phyloP scores from a whole-genome alignment of 1,140 invertebrate genomes.

The Nasonia giraulti region DNA sequence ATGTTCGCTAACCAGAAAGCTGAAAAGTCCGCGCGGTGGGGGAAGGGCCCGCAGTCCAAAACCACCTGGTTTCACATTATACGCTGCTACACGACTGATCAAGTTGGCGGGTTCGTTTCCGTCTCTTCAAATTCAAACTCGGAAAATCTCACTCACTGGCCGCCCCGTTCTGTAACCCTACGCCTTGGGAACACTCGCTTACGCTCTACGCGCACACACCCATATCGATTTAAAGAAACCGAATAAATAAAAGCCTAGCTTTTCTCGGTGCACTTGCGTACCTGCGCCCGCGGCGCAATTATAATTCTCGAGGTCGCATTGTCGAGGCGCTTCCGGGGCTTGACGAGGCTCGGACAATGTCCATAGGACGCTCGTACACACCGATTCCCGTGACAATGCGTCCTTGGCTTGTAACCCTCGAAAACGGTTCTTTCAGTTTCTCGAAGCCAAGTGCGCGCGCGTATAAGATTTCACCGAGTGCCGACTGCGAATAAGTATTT shows the following conservation, averaged over 20 bases:
- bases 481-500: neutral
- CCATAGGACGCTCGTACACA: constrained; percentile 29
- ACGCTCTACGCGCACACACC: neutral
- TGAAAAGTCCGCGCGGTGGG: too few species aligned
- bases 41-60: too few species aligned
- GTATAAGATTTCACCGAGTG: neutral
- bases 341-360: constrained; percentile 64
- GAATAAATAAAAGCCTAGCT: constrained; percentile 7
- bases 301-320: constrained; percentile 59
- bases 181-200: constrained; percentile 69
- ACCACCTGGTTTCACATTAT: too few species aligned
- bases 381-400: constrained; percentile 51
- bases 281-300: constrained; percentile 45
- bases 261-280: constrained; percentile 52
- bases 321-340: constrained; percentile 70
- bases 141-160: constrained; percentile 54
- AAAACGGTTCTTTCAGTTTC: constrained; percentile 49
- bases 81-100: too few species aligned
- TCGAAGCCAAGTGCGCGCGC: neutral
- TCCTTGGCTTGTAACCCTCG: constrained; percentile 14
- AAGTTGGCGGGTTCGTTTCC: constrained; percentile 56
- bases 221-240: neutral
- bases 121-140: constrained; percentile 69
- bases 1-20: too few species aligned
- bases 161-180: constrained; percentile 65